Conservation (phyloP, 2,888 invertebrate genomes). For the Saturnia pavonia region DNA sequence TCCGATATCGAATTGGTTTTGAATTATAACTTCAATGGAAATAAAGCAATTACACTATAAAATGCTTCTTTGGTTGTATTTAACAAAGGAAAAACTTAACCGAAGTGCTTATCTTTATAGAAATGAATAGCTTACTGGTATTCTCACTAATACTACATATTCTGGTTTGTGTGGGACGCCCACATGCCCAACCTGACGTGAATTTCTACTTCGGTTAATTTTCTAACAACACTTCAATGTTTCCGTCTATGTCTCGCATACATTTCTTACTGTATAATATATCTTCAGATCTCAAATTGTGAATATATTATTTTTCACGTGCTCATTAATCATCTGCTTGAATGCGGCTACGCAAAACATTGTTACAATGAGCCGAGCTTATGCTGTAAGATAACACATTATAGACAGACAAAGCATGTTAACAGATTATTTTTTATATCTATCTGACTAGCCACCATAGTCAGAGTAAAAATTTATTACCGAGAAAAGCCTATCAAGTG, state of each 20-base stretch:
- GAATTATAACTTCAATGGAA: not conserved
- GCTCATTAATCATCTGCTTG: not conserved
- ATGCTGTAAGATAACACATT: not conserved
- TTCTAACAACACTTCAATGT: not conserved
- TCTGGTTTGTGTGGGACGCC: not conserved
- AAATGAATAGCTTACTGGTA: not conserved
- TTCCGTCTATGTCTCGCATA: not conserved
- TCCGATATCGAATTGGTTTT: too few species aligned
- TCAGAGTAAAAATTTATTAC: too few species aligned
- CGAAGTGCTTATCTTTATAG: not conserved
- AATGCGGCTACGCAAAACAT: not conserved
- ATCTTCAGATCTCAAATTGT: not conserved
- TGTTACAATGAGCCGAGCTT: not conserved
- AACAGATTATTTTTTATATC: not conserved
- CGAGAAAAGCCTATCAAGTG: too few species aligned
- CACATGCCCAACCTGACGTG: not conserved
- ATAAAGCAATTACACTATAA: not conserved
- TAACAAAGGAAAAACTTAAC: not conserved
- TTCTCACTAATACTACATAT: not conserved
- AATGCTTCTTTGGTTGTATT: not conserved
- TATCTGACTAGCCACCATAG: not conserved
- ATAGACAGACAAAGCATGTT: not conserved
- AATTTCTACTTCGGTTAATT: not conserved
- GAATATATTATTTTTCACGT: not conserved
- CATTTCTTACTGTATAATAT: not conserved